These are phyloP conservation scores for Drosophila kokeensis DNA, from an alignment of 2,888 invertebrate species.

Conservation along the genomic window DNA sequence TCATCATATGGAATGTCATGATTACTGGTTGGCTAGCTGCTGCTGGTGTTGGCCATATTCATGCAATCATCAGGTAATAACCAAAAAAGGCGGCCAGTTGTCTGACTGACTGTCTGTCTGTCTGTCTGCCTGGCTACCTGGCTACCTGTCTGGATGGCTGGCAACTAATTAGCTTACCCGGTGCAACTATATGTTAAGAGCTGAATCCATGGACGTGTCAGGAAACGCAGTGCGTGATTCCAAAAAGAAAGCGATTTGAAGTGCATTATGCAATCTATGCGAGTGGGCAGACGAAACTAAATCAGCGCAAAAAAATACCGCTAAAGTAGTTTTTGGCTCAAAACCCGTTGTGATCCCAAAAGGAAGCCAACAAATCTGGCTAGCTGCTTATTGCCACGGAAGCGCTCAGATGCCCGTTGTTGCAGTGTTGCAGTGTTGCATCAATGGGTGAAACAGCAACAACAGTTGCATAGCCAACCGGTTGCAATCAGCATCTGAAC, in stretches of 20 bases:
- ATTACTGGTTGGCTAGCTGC: slow-evolving; percentile 26
- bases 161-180: slow-evolving; percentile 45
- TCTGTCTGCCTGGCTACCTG: not conserved
- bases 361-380: slow-evolving; percentile 43
- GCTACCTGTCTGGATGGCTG: not conserved
- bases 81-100: slow-evolving; percentile 47
- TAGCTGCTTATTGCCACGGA: slow-evolving; percentile 66
- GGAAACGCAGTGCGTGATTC: slow-evolving; percentile 67
- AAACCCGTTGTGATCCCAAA: slow-evolving; percentile 48
- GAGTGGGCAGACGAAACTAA: slow-evolving; percentile 65
- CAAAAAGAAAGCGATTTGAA: slow-evolving; percentile 36
- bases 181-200: slow-evolving; percentile 10
- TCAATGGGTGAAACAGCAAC: slow-evolving; percentile 37
- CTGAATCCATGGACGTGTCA: slow-evolving; percentile 32
- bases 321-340: slow-evolving; percentile 5
- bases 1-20: slow-evolving; percentile 34
- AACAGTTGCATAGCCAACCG: slow-evolving; percentile 20
- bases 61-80: slow-evolving; percentile 9
- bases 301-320: slow-evolving; percentile 57
- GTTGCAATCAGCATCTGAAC: slow-evolving; percentile 50
- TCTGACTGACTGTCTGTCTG: slow-evolving; percentile 4
- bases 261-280: slow-evolving; percentile 59
- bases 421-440: slow-evolving; percentile 40
- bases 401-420: slow-evolving; percentile 43
- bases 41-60: slow-evolving; percentile 17